Conservation (phyloP, 2,797 vertebrate genomes). For the Acrossocheilus fasciatus region DNA sequence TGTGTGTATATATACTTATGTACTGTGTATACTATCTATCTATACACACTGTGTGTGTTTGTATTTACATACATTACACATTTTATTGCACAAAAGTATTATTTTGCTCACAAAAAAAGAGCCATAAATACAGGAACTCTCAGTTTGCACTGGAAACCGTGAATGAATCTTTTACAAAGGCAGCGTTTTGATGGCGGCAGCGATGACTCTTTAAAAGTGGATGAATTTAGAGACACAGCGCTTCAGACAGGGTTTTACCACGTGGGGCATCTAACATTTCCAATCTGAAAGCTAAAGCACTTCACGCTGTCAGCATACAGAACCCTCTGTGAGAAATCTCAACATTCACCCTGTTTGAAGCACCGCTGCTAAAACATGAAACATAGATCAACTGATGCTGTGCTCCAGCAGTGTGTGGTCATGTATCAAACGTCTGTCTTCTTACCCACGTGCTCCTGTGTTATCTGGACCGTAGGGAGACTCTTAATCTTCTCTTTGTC, state of each 20-base stretch:
- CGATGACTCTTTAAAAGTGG: background rate
- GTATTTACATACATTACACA: background rate
- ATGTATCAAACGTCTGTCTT: slow-evolving; percentile 37
- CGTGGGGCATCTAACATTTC: background rate
- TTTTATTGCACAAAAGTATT: background rate
- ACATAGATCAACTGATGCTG: background rate
- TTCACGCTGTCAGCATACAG: background rate
- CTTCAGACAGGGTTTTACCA: background rate
- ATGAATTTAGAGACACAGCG: background rate
- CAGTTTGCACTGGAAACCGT: background rate
- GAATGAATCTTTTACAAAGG: background rate
- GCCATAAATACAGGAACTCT: background rate
- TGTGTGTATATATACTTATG: too few species aligned
- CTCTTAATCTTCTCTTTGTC: slow-evolving; percentile 94
- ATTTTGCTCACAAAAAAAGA: background rate
- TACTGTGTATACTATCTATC: too few species aligned
- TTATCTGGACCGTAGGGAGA: slow-evolving; percentile 90
- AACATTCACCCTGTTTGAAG: background rate
- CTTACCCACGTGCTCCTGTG: slow-evolving; percentile 95
- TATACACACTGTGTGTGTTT: background rate
- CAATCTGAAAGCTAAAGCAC: background rate
- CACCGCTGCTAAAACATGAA: background rate
- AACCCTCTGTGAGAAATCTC: background rate
- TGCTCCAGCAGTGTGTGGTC: background rate
- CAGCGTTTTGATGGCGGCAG: background rate